Conservation (phyloP, 2,797 vertebrate genomes). For the Stomatorhinus walkeri region DNA sequence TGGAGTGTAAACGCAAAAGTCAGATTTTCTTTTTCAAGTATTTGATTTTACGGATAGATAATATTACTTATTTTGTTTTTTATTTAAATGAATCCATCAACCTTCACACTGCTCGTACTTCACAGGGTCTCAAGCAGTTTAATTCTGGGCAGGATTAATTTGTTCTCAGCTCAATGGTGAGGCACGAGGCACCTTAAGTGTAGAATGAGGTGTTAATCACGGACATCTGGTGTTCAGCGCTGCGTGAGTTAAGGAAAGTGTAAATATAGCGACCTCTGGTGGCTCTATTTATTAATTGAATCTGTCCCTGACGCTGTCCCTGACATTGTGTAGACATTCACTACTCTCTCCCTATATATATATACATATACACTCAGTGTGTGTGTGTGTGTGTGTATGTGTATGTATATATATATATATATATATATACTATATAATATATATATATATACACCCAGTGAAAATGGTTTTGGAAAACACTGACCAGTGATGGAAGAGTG, state of each 20-base stretch:
- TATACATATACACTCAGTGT: too few relatives aligned
- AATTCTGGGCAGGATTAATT: slow-evolving; percentile 13
- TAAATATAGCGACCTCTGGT: slow-evolving; percentile 13
- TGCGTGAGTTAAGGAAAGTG: not conserved
- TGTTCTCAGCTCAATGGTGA: slow-evolving; percentile 10
- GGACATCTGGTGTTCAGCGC: slow-evolving; percentile 9
- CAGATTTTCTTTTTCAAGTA: not conserved
- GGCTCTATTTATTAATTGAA: not conserved
- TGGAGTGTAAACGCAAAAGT: not conserved
- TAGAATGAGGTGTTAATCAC: slow-evolving; percentile 18
- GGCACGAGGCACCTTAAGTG: not conserved
- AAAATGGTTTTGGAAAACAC: too few relatives aligned
- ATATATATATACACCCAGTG: too few relatives aligned
- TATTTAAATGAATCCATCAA: not conserved
- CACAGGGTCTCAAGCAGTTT: not conserved
- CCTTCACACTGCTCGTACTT: not conserved
- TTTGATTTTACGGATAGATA: not conserved
- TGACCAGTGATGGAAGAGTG: too few relatives aligned
- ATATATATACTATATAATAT: too few relatives aligned
- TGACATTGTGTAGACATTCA: not conserved
- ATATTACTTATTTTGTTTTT: not conserved
- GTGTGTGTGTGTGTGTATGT: too few relatives aligned
- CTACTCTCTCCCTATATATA: not conserved
- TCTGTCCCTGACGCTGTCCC: not conserved
- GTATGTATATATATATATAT: too few relatives aligned